Base-by-base conservation (phyloP, 2,797 vertebrate genomes). In the Syndactyla subalaris region DNA sequence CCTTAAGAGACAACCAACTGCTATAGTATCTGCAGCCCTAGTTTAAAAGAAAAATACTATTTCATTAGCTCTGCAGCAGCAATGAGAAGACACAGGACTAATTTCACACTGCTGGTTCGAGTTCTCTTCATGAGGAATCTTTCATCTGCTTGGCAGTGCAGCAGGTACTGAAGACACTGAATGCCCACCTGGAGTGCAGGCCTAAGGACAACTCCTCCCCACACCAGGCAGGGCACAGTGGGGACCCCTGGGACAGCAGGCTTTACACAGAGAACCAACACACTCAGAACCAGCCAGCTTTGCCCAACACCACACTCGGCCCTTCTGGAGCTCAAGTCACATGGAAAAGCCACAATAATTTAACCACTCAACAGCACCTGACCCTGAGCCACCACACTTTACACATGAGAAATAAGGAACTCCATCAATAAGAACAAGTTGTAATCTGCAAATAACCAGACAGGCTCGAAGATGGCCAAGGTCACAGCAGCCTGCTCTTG, bases 401-500 rank as follows among this genome's bases (percentile, higher is more conserved):
- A 91, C 27, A 73, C 5, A 62, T 12, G 9, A 26, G 63, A 89
- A 95, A 92, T 23, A 59, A 87, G 78, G 78, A 94, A 75, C 81
- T 41, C 41, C 2, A 66, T 20, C 78, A 22, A 41, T 12, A 49
- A 80, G 54, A 82, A 49, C 43, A 68, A 36, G 34, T 5, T 49
- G 45, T 49, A 49, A 94, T 51, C 83, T 81, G 29, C 71, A 76
- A 59, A 14, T 6, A 34, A 85, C 49, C 41, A 88, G 66, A 68
- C 15, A 57, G n/a, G 29, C 79, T 65, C 3, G 1, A 76, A 89
- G 66, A 75, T 3, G 38, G 62, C 36, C 89, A 95, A 97, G 96
- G 96, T 97, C 94, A 94, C 38, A 54, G 62, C 51, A 91, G 88
- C 36, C 91, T 70, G 71, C 30, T 59, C 23, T 8, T 57, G 48